Evolutionary conservation across 2,888 invertebrate genomes (phyloP).

Genomic region (Druceiella hillmani): DNA sequence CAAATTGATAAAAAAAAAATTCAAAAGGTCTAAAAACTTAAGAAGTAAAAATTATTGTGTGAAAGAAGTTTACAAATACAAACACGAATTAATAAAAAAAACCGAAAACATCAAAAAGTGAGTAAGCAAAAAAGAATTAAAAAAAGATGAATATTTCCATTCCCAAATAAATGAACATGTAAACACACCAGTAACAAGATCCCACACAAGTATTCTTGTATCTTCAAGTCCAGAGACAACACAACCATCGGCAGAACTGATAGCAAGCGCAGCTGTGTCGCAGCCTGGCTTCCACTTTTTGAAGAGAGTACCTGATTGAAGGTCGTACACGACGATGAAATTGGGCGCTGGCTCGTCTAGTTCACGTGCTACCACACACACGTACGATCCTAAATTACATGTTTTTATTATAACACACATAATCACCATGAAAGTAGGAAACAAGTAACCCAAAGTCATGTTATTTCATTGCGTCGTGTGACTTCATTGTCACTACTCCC

Average conservation of each 20-base stretch:
- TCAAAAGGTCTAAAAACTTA: too few relatives aligned
- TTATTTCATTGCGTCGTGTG: too few relatives aligned
- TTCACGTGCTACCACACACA: slow-evolving; percentile 58
- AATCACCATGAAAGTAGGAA: too few relatives aligned
- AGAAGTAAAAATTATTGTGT: too few relatives aligned
- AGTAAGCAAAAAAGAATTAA: neutral
- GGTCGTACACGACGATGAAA: slow-evolving; percentile 86
- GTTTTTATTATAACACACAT: too few relatives aligned
- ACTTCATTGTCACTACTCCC: too few relatives aligned
- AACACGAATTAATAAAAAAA: neutral
- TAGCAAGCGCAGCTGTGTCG: slow-evolving; percentile 78
- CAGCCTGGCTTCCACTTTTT: slow-evolving; percentile 88
- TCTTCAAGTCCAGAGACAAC: slow-evolving; percentile 81
- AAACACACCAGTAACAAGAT: slow-evolving; percentile 66
- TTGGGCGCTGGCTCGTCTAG: slow-evolving; percentile 71
- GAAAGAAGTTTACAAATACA: too few relatives aligned
- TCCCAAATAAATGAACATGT: neutral
- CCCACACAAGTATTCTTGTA: slow-evolving; percentile 79
- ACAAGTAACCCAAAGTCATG: too few relatives aligned
- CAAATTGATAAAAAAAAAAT: too few relatives aligned
- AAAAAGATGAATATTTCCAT: neutral
- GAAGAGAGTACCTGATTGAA: slow-evolving; percentile 84
- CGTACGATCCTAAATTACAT: slow-evolving; percentile 60
- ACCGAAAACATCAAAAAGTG: neutral
- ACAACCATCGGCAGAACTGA: slow-evolving; percentile 77